Percentiles rank a stretch among this genome's conserved stretches.
phyloP scores from a whole-genome alignment of 2,888 invertebrate species.

The Molanna angustata region DNA sequence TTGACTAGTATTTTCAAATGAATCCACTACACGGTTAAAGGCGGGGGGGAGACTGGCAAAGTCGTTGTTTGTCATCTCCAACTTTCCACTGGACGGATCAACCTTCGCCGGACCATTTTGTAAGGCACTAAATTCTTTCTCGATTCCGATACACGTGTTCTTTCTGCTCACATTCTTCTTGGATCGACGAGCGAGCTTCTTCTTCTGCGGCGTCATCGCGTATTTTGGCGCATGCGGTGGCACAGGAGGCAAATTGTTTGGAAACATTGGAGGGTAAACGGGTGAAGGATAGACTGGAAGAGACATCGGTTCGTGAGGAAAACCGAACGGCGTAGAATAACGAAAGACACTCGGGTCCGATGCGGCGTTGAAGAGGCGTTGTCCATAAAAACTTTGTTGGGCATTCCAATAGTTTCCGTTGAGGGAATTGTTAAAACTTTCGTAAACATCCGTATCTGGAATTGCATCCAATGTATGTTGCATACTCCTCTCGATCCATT shows the following conservation, averaged over 20 bases:
- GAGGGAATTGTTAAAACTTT: slow-evolving; percentile 36
- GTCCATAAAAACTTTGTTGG: slow-evolving; percentile 31
- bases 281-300: slow-evolving; percentile 60
- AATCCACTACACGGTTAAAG: slow-evolving; percentile 55
- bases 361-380: slow-evolving; percentile 51
- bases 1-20: slow-evolving; percentile 46
- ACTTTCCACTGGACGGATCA: slow-evolving; percentile 23
- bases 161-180: neutral
- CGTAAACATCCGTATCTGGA: slow-evolving; percentile 13
- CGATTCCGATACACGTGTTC: slow-evolving; percentile 2
- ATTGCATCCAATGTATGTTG: slow-evolving; percentile 38
- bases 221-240: slow-evolving; percentile 6
- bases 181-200: neutral
- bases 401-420: slow-evolving; percentile 39
- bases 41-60: slow-evolving; percentile 71
- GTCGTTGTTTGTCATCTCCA: slow-evolving; percentile 44
- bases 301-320: slow-evolving; percentile 61
- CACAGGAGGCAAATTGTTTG: slow-evolving; percentile 11
- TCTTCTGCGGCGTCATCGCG: slow-evolving; percentile 3
- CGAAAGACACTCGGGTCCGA: slow-evolving; percentile 47
- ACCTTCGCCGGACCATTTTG: slow-evolving; percentile 38
- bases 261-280: slow-evolving; percentile 45
- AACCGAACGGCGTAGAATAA: slow-evolving; percentile 45
- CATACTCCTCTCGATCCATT: slow-evolving; percentile 54
- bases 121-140: slow-evolving; percentile 13